Evolutionary conservation across 1,140 invertebrate genomes (phyloP), one percentile per base, ranked within the genome.

Genomic region (Drosophila gunungcola): DNA sequence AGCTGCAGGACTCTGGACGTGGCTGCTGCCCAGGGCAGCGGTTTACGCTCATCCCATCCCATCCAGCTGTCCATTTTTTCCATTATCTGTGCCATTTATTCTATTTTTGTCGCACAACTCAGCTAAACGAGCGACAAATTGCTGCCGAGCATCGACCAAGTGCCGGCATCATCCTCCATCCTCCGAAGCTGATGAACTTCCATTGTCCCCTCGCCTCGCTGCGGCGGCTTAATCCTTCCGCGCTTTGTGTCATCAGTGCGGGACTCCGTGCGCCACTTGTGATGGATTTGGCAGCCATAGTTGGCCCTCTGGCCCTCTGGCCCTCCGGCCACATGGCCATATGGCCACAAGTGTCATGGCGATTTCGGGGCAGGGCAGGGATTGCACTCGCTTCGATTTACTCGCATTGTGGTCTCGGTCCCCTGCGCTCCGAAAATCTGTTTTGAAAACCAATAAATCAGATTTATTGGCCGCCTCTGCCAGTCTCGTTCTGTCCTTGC

Each of bases 391-490:
- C 52, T 72, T 74, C 61, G 57, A 63, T 86, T 76, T 77, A 67
- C 67, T 84, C 75, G 63, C 45, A 68, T 77, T 83, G 76, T 74
- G 84, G 84, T 70, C 60, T 68, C 56, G 54, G 62, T 70, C 45
- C 45, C 27, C 34, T 41, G 36, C 52, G 43, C 57, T 57, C 55
- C 48, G 80, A 73, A 83, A 89, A 89, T 89, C 84, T 89, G 84
- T 84, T 90, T 84, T 90, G 73, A 90, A 90, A 89, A 89, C 85
- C 84, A 89, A 89, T 89, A 89, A 89, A 90, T 90, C 84, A 80
- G 85, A 84, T 84, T 89, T 89, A 89, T 89, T 90, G 80, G 84
- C 77, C 48, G 57, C 29, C 61, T 58, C 39, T 29, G n/a, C n/a
- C 38, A 29, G 34, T 42, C 51, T 53, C 29, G 4, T 32, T 32